A percentile compares a stretch with the other conserved stretches of the same genome.
Evolutionary conservation across 2,888 invertebrate genomes (phyloP).

Genomic region (Eilema sororculum): DNA sequence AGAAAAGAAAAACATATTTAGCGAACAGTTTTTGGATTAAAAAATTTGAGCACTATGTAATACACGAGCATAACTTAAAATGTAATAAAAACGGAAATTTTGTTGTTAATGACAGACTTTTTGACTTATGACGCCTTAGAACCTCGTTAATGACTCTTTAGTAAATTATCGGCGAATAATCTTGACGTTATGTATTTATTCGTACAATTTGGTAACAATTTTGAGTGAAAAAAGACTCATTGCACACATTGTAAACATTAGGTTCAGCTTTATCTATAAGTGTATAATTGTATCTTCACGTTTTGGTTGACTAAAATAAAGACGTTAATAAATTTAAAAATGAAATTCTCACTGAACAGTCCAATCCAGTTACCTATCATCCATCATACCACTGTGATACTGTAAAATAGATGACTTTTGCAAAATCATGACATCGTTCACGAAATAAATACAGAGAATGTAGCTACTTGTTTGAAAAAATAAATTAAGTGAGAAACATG

Average conservation of each 20-base stretch:
- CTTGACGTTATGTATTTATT: too few relatives aligned
- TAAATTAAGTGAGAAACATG: conserved; percentile 37
- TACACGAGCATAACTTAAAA: neutral
- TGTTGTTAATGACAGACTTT: too few relatives aligned
- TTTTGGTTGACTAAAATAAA: conserved; percentile 24
- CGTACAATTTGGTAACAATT: neutral
- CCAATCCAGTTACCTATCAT: conserved; percentile 32
- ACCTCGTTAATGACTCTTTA: too few relatives aligned
- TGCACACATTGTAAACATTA: too few relatives aligned
- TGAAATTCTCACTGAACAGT: conserved; percentile 37
- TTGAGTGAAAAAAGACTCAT: neutral
- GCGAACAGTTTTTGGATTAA: neutral
- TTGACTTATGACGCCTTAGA: too few relatives aligned
- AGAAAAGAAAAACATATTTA: conserved; percentile 28
- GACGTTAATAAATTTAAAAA: conserved; percentile 32
- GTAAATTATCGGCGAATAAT: too few relatives aligned
- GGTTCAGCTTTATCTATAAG: too few relatives aligned
- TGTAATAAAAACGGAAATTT: too few relatives aligned
- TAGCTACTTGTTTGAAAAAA: conserved; percentile 37
- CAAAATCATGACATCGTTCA: conserved; percentile 33
- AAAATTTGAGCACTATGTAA: neutral
- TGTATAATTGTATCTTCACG: neutral
- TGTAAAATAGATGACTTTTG: conserved; percentile 38
- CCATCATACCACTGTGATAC: conserved; percentile 38
- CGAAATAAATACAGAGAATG: conserved; percentile 41